Evolutionary conservation across 2,113 vertebrate species (phyloP), one percentile per base, ranked within the genome.

Genomic region (Typhlomys cinereus): DNA sequence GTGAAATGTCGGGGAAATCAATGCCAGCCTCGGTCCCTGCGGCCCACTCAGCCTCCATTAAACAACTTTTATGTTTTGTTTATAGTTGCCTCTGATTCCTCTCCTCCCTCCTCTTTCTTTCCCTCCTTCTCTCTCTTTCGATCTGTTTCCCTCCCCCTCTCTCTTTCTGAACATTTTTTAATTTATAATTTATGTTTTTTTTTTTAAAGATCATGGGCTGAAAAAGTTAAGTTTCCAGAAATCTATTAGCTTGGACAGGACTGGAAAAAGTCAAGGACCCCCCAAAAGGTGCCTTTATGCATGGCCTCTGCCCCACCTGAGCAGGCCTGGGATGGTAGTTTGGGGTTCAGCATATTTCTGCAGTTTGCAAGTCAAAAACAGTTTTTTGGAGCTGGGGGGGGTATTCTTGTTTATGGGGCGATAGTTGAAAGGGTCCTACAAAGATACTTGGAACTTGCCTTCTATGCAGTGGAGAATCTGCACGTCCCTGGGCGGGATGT

Each of bases 31-130:
- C 93, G 96, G 97, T 97, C 97, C 97, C 97, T 66, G 93, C 78
- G 91, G 96, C 95, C 97, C 97, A 97, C 98, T 98, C 71, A 92
- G 84, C 67, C 78, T 96, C 95, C 95, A 95, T 98, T 98, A 98
- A 98, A 96, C 82, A 97, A 96, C 98, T 98, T 98, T 98, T 97
- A 98, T 98, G 97, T 98, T 98, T 97, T 98, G 97, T 98, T 98
- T 98, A 98, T 97, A 97, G 96, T 96, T 96, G n/a, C n/a, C n/a
- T n/a, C n/a, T n/a, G n/a, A 85, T 74, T 97, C 6, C 1, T 75
- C 66, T 18, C 25, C 14, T 17, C 21, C 66, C 57, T 27, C 54
- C 23, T 23, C 17, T 10, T 34, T 27, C 27, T 46, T 39, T 41
- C 39, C 71, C 9, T 21, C n/a, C n/a, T n/a, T n/a, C n/a, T n/a